phyloP scores from a whole-genome alignment of 2,113 vertebrate species.

The Fregata magnificens region DNA sequence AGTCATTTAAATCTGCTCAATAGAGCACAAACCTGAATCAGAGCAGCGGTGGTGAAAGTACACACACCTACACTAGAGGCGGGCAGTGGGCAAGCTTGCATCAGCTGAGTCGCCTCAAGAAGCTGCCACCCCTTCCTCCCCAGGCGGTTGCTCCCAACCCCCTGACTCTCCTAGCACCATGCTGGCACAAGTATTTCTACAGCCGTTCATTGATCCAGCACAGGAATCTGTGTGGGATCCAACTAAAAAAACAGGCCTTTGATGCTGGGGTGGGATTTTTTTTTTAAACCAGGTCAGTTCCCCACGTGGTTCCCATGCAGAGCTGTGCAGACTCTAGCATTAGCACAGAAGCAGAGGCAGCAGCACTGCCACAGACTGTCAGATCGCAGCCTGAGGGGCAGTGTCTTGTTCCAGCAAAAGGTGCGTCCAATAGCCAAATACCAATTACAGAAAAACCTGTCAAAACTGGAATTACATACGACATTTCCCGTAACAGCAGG shows the following conservation, averaged over 20 bases:
- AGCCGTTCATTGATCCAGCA: not conserved
- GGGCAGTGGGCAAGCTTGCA: no score
- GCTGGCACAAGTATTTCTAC: not conserved
- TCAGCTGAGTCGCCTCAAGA: not conserved
- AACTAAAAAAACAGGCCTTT: not conserved
- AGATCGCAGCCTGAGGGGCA: not conserved
- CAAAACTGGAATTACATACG: not conserved
- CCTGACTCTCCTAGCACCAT: not conserved
- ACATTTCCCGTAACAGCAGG: not conserved
- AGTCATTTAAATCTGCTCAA: not conserved
- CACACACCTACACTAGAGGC: not conserved
- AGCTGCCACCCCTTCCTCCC: not conserved
- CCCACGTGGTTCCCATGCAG: not conserved
- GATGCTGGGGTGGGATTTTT: not conserved
- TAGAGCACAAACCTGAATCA: not conserved
- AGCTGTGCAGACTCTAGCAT: rapidly evolving
- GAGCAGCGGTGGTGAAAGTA: not conserved
- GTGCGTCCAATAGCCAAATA: not conserved
- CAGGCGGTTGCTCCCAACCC: rapidly evolving
- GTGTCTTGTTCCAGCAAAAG: not conserved
- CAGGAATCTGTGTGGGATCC: not conserved
- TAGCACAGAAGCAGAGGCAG: not conserved
- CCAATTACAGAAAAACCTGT: not conserved
- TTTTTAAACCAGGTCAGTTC: not conserved
- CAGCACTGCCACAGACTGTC: not conserved